These are phyloP conservation scores for Polypedilum vanderplanki DNA, from an alignment of 1,140 invertebrate species.

Conservation along the genomic window DNA sequence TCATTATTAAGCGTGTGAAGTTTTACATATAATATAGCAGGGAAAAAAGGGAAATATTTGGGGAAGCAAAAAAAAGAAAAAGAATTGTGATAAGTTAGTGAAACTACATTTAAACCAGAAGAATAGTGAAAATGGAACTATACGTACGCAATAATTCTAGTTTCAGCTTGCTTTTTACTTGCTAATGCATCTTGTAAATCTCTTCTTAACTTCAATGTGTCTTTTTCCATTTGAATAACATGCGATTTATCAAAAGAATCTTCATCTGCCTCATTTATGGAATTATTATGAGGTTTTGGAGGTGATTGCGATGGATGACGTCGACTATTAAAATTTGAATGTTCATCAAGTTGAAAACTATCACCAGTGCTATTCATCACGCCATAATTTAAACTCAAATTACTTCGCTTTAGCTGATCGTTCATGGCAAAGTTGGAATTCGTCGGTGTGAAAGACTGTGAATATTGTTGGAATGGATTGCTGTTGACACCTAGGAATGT, in stretches of 20 bases:
- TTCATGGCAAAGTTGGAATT: conserved; percentile 22
- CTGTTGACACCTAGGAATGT: conserved; percentile 16
- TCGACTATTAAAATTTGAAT: conserved; percentile 6
- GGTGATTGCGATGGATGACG: conserved; percentile 13
- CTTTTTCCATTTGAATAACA: conserved; percentile 37
- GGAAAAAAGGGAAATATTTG: neutral
- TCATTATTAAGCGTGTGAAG: neutral
- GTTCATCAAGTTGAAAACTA: conserved; percentile 21
- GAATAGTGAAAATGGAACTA: neutral
- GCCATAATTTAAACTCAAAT: conserved; percentile 41
- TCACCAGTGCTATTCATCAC: conserved; percentile 37
- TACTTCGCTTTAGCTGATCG: conserved; percentile 30
- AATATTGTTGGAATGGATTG: conserved; percentile 22
- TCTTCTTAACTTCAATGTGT: conserved; percentile 43
- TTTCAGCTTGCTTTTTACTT: conserved; percentile 48
- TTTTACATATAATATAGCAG: neutral
- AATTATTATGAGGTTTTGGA: neutral
- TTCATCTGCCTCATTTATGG: neutral
- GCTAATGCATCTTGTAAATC: conserved; percentile 47
- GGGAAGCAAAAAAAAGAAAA: neutral
- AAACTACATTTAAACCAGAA: neutral
- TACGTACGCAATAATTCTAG: conserved; percentile 48
- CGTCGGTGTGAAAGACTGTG: neutral
- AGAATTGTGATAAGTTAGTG: neutral
- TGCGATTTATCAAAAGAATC: conserved; percentile 13